phyloP scores from a whole-genome alignment of 1,140 invertebrate species.

The Kradibia gibbosae region DNA sequence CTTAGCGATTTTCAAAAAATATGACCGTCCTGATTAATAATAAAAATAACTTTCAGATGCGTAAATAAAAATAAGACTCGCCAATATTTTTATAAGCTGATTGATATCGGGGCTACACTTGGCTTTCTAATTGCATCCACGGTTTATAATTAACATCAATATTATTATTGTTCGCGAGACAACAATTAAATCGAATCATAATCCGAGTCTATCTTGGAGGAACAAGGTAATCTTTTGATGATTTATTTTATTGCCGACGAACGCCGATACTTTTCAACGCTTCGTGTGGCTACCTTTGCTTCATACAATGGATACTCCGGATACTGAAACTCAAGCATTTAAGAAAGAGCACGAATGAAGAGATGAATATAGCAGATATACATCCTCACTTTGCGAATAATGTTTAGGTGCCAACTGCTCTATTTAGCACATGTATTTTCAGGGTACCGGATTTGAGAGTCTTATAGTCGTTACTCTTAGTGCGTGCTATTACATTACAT shows the following conservation, averaged over 20 bases:
- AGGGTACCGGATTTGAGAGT: background rate
- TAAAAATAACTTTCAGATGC: background rate
- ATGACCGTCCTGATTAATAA: background rate
- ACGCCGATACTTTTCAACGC: background rate
- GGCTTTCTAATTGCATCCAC: background rate
- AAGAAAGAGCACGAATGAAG: background rate
- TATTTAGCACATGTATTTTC: background rate
- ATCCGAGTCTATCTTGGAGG: background rate
- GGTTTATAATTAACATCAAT: background rate
- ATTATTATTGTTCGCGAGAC: background rate
- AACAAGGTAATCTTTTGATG: background rate
- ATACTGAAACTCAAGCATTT: background rate
- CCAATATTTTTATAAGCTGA: background rate
- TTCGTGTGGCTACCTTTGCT: background rate
- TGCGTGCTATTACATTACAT: too few species aligned
- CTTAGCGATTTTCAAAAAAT: background rate
- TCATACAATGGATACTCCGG: constrained; percentile 1
- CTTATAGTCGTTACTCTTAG: too few species aligned
- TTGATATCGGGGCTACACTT: background rate
- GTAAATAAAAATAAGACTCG: too few species aligned
- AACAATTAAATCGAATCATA: background rate
- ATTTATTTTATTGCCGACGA: background rate
- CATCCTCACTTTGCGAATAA: background rate
- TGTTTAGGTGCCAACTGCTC: background rate
- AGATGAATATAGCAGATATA: constrained; percentile 9